A percentile compares a stretch with the other conserved stretches of the same genome.
These are phyloP conservation scores for Cataglyphis albicans DNA, from an alignment of 2,888 invertebrate species.

Conservation along the genomic window DNA sequence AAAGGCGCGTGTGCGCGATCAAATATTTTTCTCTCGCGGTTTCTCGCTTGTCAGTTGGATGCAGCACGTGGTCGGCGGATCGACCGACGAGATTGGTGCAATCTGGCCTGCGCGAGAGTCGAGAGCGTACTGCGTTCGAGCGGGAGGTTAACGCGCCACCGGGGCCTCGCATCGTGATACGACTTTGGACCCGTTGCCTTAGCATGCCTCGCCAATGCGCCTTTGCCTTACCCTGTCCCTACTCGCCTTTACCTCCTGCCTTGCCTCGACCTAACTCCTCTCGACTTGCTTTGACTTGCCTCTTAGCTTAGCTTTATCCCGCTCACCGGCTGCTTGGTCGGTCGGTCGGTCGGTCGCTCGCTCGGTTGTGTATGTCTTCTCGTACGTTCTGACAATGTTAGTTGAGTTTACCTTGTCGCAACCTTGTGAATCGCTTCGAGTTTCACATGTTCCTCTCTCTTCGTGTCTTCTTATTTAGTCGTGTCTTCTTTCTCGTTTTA, in stretches of 20 bases:
- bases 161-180: conserved; percentile 68
- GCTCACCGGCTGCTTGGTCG: conserved; percentile 47
- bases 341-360: conserved; percentile 11
- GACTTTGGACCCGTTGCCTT: conserved; percentile 78
- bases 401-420: conserved; percentile 72
- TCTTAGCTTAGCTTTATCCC: conserved; percentile 46
- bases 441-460: conserved; percentile 64
- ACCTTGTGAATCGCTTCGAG: conserved; percentile 68
- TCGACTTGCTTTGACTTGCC: conserved; percentile 57
- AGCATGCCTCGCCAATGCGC: conserved; percentile 75
- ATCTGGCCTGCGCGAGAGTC: conserved; percentile 84
- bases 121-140: conserved; percentile 82
- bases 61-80: conserved; percentile 78
- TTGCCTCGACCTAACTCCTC: conserved; percentile 59
- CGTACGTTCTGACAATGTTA: conserved; percentile 52
- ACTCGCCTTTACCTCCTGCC: conserved; percentile 58
- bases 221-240: conserved; percentile 67
- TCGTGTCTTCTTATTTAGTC: conserved; percentile 51
- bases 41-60: conserved; percentile 49
- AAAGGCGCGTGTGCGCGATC: conserved; percentile 35
- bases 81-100: conserved; percentile 78
- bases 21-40: conserved; percentile 28
- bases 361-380: conserved; percentile 1
- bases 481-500: too few relatives aligned
- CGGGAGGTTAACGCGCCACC: conserved; percentile 82